Conservation (phyloP, 1,140 invertebrate species). For the Bombus confusus region DNA sequence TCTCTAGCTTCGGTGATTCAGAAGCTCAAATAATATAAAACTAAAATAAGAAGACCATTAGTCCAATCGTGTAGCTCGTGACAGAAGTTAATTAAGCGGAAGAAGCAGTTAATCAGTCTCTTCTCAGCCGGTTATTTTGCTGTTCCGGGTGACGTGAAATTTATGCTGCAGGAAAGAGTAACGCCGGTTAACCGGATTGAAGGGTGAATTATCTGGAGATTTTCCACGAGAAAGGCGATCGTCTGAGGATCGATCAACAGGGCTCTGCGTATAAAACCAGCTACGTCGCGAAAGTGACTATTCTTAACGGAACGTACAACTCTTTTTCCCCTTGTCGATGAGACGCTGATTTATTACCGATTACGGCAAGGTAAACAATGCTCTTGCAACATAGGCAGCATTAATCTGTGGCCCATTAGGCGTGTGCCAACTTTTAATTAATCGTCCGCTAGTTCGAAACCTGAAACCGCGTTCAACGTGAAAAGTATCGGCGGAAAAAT, state of each 20-base stretch:
- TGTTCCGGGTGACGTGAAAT: constrained; percentile 16
- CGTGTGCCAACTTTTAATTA: constrained; percentile 73
- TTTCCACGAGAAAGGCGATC: background rate
- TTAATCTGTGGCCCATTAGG: constrained; percentile 77
- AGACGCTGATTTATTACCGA: constrained; percentile 72
- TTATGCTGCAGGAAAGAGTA: background rate
- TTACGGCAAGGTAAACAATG: constrained; percentile 67
- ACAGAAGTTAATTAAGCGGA: constrained; percentile 15
- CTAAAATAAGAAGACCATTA: background rate
- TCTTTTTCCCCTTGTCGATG: constrained; percentile 48
- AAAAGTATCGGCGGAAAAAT: constrained; percentile 30
- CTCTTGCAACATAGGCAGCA: constrained; percentile 68
- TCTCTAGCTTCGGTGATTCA: too few relatives aligned
- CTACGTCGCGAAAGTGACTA: constrained; percentile 54
- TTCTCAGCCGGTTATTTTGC: constrained; percentile 8
- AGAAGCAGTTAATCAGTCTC: background rate
- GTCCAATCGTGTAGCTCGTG: background rate
- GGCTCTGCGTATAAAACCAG: constrained; percentile 37
- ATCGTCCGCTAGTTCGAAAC: constrained; percentile 64
- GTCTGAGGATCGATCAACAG: constrained; percentile 46
- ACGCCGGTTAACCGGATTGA: constrained; percentile 24
- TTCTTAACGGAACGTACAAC: constrained; percentile 58
- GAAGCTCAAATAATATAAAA: background rate
- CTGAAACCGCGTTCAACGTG: background rate
- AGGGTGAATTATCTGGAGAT: constrained; percentile 46